A percentile compares a stretch with the other conserved stretches of the same genome.
These are phyloP conservation scores for Micronisus gabar DNA, from an alignment of 2,113 vertebrate genomes.

Conservation along the genomic window DNA sequence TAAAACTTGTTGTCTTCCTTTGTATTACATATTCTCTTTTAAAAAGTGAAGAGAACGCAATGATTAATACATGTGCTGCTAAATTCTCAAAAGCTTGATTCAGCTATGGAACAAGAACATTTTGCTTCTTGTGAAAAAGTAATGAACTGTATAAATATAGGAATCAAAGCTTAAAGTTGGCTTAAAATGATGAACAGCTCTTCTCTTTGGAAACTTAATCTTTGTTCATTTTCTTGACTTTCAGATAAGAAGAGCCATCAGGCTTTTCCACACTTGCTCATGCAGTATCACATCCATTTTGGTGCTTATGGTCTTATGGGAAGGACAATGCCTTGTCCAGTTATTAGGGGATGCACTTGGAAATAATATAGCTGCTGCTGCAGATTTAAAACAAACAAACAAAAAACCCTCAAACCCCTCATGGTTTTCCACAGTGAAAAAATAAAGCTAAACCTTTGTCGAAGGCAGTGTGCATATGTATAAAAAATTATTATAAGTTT, in stretches of 20 bases:
- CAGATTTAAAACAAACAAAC: background rate
- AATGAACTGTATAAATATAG: conserved; percentile 61
- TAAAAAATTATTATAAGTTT: background rate
- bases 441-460: background rate
- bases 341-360: background rate
- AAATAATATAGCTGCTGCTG: background rate
- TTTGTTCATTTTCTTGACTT: conserved; percentile 13
- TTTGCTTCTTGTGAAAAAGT: conserved; percentile 47
- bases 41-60: conserved; percentile 28
- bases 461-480: background rate
- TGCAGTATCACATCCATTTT: background rate
- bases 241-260: background rate
- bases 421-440: background rate
- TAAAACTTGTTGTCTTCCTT: conserved; percentile 28
- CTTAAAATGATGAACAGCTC: conserved; percentile 1
- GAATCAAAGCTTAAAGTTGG: conserved; percentile 48
- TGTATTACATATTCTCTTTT: conserved; percentile 29
- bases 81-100: conserved; percentile 48
- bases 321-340: background rate
- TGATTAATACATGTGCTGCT: conserved; percentile 55
- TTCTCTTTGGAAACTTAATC: conserved; percentile 27
- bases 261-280: background rate
- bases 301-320: background rate
- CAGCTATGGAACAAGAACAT: conserved; percentile 33
- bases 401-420: background rate